Base-by-base conservation (phyloP, 1,140 invertebrate genomes). In the Drosophila bipectinata region DNA sequence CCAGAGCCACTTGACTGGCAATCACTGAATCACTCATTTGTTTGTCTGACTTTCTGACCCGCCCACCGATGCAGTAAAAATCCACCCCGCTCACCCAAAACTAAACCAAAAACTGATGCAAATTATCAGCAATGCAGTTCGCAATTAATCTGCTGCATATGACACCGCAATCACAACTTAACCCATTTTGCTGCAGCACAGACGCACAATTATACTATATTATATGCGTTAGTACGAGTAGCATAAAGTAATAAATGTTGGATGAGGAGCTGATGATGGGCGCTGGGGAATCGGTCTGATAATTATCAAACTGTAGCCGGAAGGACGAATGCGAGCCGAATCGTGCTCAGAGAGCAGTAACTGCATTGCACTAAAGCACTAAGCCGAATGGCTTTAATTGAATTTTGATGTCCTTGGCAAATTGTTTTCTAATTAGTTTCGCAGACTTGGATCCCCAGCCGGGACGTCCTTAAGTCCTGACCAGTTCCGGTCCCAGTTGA, bases 391-490 rank as follows among this genome's bases (percentile, higher is more conserved):
- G 76, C 83, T 87, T 87, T 87, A 87, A 87, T 87, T 87, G 83
- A 87, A 87, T 87, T 87, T 88, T 87, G 83, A 87, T 87, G 83
- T 88, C 83, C 83, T 87, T 79, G 71, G 83, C 84, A 87, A 87
- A 87, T 87, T 87, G 83, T 87, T 87, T 87, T 88, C 83, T 87
- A 87, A 87, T 87, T 87, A 87, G 83, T 87, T 87, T 87, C 72
- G 49, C 71, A 75, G 72, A 67, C 72, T 75, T 75, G 59, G 58
- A 39, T 74, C 47, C 71, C 59, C 37, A 74, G 69, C 59, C 74
- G 34, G 53, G 53, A 18, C 69, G 73, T 47, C 37, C 66, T 44
- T 18, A 15, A 54, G 54, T 47, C 60, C 53, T 45, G 72, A 47
- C 58, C 61, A 59, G 48, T 67, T 55, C 49, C 51, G 66, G 66